phyloP scores from a whole-genome alignment of 53 echinoderm and acorn worm species.

The Paracentrotus lividus region DNA sequence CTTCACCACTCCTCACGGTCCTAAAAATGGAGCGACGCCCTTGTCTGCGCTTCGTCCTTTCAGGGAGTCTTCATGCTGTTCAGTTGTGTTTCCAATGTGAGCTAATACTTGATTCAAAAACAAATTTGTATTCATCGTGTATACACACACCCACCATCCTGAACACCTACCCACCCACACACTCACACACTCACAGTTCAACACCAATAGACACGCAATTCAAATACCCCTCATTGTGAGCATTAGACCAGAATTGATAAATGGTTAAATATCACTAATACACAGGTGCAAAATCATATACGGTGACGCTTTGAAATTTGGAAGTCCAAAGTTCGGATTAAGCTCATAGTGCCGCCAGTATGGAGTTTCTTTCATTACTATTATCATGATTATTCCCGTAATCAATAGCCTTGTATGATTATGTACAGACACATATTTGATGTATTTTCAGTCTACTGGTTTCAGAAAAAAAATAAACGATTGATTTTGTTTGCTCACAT shows the following conservation, averaged over 20 bases:
- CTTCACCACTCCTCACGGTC: no score
- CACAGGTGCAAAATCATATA: constrained; percentile 49
- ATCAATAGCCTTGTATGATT: neutral
- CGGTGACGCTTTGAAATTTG: neutral
- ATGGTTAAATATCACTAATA: constrained; percentile 13
- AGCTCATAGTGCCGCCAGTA: neutral
- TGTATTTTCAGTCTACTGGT: neutral
- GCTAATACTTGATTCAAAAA: neutral
- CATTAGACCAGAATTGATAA: constrained; percentile 42
- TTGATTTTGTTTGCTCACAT: neutral
- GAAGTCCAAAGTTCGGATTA: constrained; percentile 35
- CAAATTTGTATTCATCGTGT: constrained; percentile 19
- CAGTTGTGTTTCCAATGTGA: constrained; percentile 38
- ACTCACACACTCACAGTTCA: neutral
- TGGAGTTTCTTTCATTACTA: neutral
- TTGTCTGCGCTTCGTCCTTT: neutral
- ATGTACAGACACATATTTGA: constrained; percentile 26
- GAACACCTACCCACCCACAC: no score
- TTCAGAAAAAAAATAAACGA: neutral
- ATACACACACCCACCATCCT: constrained; percentile 19
- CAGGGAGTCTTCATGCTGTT: neutral
- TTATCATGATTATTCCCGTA: neutral
- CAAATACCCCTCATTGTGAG: constrained; percentile 20
- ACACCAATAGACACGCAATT: neutral
- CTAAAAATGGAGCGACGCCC: neutral